Base-by-base conservation (phyloP, 2,888 invertebrate species). In the Adineta ricciae region DNA sequence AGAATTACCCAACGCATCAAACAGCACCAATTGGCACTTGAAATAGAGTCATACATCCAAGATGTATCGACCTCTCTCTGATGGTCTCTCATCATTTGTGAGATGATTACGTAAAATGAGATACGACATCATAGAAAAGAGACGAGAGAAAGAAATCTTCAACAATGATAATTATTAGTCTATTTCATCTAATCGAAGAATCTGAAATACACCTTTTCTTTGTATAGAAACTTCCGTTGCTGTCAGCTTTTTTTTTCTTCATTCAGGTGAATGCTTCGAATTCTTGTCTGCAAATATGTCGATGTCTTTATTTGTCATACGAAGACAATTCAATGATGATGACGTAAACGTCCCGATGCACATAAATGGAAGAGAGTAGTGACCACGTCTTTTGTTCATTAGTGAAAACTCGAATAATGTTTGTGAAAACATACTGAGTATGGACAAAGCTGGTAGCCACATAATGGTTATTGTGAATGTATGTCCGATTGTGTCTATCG, bases 11-110 rank as follows among this genome's bases (percentile, higher is more conserved):
- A 64, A 64, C 16, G 64, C 64, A 64, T 64, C 32, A 64, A 64
- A 64, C 64, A 27, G 64, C 64, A 64, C 64, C 64, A 64, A 64
- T 64, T 64, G 64, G 64, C 32, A 64, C 64, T 64, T 64, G 64
- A 64, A 32, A 64, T 32, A 27, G 32, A 64, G 32, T 27, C 32
- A 64, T 64, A 64, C 19, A 64, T 9, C 64, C 64, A 64, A 64
- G 32, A 64, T 27, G 32, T 64, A 64, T 64, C 64, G 32, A 14
- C 64, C 32, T 32, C 64, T 32, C 64, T 14, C 14, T 64, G 64
- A 64, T 19, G 64, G 64, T 11, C 16, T 11, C 19, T 64, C 64
- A 46, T 46, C 46, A 46, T 46, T 64, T 50, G 27, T 32, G 16
- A 64, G 64, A 64, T 32, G 64, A 64, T 64, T 64, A 64, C 64